Percentiles rank a stretch among this genome's conserved stretches.
Evolutionary conservation across 1,140 invertebrate species (phyloP).

Genomic region (Halictus rubicundus): DNA sequence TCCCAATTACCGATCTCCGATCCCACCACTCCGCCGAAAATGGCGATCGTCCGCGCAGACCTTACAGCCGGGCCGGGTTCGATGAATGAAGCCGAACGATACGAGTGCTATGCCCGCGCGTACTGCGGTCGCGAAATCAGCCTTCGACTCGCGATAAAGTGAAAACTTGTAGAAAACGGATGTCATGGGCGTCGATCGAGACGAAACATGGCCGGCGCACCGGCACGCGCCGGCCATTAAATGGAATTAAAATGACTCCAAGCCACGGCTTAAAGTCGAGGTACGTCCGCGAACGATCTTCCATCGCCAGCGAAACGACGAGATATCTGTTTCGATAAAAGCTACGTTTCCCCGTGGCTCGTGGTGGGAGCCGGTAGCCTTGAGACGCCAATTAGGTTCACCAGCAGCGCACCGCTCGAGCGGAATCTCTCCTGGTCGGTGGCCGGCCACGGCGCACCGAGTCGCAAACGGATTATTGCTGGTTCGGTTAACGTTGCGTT

Average conservation of each 20-base stretch:
- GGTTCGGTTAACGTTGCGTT: slow-evolving; percentile 56
- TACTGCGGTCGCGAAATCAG: too few relatives aligned
- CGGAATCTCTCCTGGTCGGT: slow-evolving; percentile 1
- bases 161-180: too few relatives aligned
- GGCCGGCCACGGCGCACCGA: slow-evolving; percentile 18
- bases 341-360: neutral
- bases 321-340: neutral
- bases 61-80: too few relatives aligned
- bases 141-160: too few relatives aligned
- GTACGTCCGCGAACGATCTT: too few relatives aligned
- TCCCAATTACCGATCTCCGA: neutral
- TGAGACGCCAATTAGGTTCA: neutral
- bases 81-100: too few relatives aligned
- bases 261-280: too few relatives aligned
- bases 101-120: too few relatives aligned
- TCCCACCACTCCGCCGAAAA: neutral
- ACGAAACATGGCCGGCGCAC: too few relatives aligned
- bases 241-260: too few relatives aligned
- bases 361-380: neutral
- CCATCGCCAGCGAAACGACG: neutral
- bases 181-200: too few relatives aligned
- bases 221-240: too few relatives aligned
- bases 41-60: neutral
- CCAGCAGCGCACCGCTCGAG: neutral
- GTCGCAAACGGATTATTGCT: slow-evolving; percentile 55